Conservation (phyloP, 2,113 vertebrate genomes). For the Mesitornis unicolor region DNA sequence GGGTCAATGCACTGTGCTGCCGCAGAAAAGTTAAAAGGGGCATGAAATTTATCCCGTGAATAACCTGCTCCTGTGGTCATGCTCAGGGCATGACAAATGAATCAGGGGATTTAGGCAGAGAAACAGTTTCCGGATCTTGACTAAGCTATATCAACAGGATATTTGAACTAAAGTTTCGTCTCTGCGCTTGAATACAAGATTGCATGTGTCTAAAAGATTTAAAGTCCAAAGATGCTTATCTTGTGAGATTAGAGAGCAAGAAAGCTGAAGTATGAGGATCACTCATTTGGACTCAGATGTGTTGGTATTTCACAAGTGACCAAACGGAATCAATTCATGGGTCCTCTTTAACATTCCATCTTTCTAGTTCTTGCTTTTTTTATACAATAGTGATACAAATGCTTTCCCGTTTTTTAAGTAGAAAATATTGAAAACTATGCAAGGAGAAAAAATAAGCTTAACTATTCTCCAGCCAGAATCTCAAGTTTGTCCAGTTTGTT, state of each 20-base stretch:
- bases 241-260: not conserved
- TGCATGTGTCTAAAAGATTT: constrained; percentile 16
- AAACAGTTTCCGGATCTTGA: constrained; percentile 39
- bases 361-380: not conserved
- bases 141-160: constrained; percentile 57
- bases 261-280: not conserved
- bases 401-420: not conserved
- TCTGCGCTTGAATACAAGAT: not conserved
- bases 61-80: constrained; percentile 25
- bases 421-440: not conserved
- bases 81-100: constrained; percentile 43
- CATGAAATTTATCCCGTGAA: constrained; percentile 14
- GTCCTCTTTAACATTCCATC: not conserved
- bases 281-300: not conserved
- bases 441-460: not conserved
- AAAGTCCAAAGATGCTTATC: not conserved
- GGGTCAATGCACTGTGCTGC: not conserved
- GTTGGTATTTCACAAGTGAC: not conserved
- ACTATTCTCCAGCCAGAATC: not conserved
- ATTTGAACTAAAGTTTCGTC: constrained; percentile 36
- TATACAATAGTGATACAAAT: not conserved
- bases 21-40: not conserved
- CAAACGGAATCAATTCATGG: not conserved
- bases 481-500: not conserved
- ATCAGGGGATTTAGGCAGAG: constrained; percentile 37